Conservation (phyloP, 2,113 vertebrate genomes). For the Psammodynastes pulverulentus region DNA sequence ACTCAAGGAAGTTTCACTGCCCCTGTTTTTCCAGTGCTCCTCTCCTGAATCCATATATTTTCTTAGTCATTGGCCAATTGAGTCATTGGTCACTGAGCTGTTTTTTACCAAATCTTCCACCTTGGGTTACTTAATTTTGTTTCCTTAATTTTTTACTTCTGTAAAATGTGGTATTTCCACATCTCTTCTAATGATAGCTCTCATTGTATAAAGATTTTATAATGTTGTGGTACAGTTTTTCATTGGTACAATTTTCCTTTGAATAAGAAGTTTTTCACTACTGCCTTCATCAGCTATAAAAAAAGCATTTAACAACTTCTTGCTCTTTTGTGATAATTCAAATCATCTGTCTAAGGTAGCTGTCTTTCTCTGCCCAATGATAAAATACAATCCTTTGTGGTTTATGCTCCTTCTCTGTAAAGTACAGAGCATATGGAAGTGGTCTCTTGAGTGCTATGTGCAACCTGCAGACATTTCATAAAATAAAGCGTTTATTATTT, state of each 20-base stretch:
- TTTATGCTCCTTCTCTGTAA: background rate
- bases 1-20: background rate
- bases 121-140: background rate
- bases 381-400: background rate
- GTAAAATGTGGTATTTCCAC: background rate
- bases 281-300: background rate
- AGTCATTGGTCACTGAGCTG: background rate
- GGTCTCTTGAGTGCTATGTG: background rate
- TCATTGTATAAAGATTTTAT: background rate
- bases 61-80: background rate
- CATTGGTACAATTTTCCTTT: background rate
- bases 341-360: background rate
- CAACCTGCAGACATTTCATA: background rate
- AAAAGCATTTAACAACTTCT: background rate
- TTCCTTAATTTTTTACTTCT: background rate
- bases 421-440: background rate
- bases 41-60: background rate
- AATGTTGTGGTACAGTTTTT: background rate
- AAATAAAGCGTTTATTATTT: conserved; percentile 29
- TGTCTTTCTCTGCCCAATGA: background rate
- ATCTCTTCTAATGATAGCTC: background rate
- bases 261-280: background rate
- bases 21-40: background rate
- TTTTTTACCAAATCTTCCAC: background rate
- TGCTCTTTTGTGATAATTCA: background rate